A percentile compares a stretch with the other conserved stretches of the same genome.
These are phyloP conservation scores for Ormia ochracea DNA, from an alignment of 2,888 invertebrate genomes.

Conservation along the genomic window DNA sequence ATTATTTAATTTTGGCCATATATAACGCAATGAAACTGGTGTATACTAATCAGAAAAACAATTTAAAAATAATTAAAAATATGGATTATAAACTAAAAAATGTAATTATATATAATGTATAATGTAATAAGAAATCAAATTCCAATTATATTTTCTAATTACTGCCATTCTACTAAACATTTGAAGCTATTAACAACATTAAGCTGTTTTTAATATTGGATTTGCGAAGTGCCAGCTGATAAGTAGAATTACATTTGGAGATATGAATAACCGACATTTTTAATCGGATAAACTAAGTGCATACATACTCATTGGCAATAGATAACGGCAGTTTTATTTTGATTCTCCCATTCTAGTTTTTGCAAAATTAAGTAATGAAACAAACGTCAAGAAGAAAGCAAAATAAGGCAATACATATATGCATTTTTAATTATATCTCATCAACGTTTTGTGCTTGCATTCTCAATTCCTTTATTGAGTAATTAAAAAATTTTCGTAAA, in stretches of 20 bases:
- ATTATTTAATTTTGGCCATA: too few relatives aligned
- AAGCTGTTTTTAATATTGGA: too few relatives aligned
- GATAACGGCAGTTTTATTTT: slow-evolving; percentile 37
- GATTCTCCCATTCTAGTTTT: slow-evolving; percentile 11
- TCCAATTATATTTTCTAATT: too few relatives aligned
- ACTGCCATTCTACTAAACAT: too few relatives aligned
- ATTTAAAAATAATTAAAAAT: too few relatives aligned
- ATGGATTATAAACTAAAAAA: too few relatives aligned
- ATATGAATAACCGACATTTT: background rate
- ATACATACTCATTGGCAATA: background rate
- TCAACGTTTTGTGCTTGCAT: background rate
- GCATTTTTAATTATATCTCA: slow-evolving; percentile 22
- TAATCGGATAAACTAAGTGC: background rate
- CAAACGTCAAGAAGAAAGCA: slow-evolving; percentile 25
- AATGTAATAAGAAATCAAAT: too few relatives aligned
- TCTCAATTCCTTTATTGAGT: slow-evolving; percentile 15
- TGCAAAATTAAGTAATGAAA: slow-evolving; percentile 4
- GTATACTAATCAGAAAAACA: too few relatives aligned
- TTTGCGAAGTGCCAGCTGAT: too few relatives aligned
- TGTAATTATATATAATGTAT: too few relatives aligned
- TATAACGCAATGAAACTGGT: too few relatives aligned
- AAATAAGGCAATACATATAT: slow-evolving; percentile 17
- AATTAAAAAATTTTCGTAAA: slow-evolving; percentile 31
- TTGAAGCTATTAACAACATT: too few relatives aligned
- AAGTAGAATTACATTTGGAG: background rate